Conservation (phyloP, 2,888 invertebrate genomes). For the Pseudococcus longispinus region DNA sequence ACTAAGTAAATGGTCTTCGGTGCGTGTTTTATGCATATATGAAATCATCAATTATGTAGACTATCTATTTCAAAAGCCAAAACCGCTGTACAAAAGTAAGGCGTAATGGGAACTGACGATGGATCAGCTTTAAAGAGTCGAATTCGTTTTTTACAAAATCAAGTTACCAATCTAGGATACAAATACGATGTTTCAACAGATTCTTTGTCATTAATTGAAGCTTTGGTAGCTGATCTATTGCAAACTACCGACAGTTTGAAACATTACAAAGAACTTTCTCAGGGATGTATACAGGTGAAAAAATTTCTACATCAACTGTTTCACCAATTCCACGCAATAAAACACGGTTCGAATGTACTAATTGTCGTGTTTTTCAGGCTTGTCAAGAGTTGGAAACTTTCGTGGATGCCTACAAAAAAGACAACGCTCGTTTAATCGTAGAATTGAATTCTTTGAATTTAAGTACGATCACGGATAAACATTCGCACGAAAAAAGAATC, state of each 20-base stretch:
- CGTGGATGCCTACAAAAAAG: conserved; percentile 81
- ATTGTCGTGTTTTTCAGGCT: conserved; percentile 38
- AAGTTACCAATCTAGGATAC: conserved; percentile 29
- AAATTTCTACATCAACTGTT: background rate
- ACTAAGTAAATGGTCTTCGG: no score
- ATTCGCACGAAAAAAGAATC: conserved; percentile 15
- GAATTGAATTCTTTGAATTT: conserved; percentile 69
- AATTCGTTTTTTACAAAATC: conserved; percentile 20
- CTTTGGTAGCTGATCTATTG: conserved; percentile 80
- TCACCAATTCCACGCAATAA: background rate
- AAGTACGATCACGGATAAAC: background rate
- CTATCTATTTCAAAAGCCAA: no score
- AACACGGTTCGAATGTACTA: background rate
- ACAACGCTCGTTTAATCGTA: conserved; percentile 77
- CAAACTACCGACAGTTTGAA: conserved; percentile 87
- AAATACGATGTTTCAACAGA: conserved; percentile 67
- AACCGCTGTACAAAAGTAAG: background rate
- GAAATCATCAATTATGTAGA: no score
- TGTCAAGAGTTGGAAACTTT: conserved; percentile 72
- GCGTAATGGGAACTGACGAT: background rate
- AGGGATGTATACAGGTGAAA: conserved; percentile 71
- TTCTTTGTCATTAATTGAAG: conserved; percentile 80
- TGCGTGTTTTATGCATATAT: no score
- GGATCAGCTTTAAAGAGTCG: conserved; percentile 31
- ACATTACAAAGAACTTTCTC: conserved; percentile 80